Evolutionary conservation across 2,113 vertebrate genomes (phyloP).

Genomic region (Heteronetta atricapilla): DNA sequence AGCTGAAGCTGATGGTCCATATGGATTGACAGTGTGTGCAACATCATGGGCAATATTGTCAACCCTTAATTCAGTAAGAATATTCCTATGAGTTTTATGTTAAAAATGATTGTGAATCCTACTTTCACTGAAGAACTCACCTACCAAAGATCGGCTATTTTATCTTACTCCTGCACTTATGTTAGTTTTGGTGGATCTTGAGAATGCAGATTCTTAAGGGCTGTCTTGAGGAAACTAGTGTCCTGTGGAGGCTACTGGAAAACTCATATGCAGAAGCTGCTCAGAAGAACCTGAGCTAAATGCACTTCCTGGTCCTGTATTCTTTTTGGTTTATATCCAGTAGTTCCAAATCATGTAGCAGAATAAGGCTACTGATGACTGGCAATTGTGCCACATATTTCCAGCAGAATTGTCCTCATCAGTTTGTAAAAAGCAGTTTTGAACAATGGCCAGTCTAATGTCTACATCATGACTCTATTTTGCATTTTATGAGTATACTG

Average conservation of each 20-base stretch:
- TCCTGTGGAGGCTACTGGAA: background rate
- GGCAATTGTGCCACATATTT: background rate
- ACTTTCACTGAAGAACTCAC: background rate
- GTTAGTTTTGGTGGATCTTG: background rate
- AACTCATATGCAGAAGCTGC: background rate
- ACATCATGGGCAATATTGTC: background rate
- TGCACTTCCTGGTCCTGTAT: background rate
- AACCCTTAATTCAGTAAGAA: background rate
- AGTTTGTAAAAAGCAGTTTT: background rate
- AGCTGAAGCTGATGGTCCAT: background rate
- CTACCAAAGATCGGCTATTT: background rate
- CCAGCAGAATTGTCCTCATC: background rate
- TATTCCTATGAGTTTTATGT: background rate
- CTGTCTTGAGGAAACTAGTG: background rate
- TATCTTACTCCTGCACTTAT: background rate
- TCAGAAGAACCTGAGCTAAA: background rate
- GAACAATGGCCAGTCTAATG: background rate
- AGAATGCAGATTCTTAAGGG: background rate
- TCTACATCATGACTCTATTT: background rate
- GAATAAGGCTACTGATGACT: background rate
- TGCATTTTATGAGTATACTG: background rate
- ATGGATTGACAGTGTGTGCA: background rate
- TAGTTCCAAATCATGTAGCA: background rate
- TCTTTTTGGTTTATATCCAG: background rate
- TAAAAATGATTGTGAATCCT: background rate